Base-by-base conservation (phyloP, 2,797 vertebrate species). In the Gambelia wislizenii region DNA sequence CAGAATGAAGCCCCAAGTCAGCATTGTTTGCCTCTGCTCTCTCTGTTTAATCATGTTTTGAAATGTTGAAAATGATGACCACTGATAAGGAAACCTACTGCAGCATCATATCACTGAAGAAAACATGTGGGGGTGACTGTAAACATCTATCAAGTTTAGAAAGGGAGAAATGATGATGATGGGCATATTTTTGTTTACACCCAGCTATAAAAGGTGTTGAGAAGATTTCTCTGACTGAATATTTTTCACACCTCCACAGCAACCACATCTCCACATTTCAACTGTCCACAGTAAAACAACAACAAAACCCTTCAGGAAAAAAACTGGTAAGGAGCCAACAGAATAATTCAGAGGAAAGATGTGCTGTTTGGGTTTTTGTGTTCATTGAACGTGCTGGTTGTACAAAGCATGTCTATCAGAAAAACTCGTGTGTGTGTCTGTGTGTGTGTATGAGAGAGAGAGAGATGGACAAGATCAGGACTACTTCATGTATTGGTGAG, bases 311-410 rank as follows among this genome's bases (percentile, higher is more conserved):
- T 69, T 92, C 78, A 0, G 0, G 82, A 83, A 87, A 83, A 87
- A 92, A 90, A 91, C 83, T 88, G 91, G 42, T 30, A 85, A 91
- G 80, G 88, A 92, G 80, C 30, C 89, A 95, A 93, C 89, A 92
- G 88, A 93, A 95, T 93, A 93, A 95, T 69, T 22, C 39, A 47
- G 80, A 92, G 88, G 42, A 84, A 93, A 87, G 33, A 87, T 74
- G 69, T 93, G 82, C 61, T 91, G 78, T 84, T 92, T 88, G 90
- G 89, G 83, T 14, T 89, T 91, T 87, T 91, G 74, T 85, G n/a
- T 89, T 90, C 90, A 84, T 83, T 88, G 86, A 90, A 91, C 56
- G 27, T 67, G 88, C 49, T 79, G 52, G 90, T 91, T 92, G 87
- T 84, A 89, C 81, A 22, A 27, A 18, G 78, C 81, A 91, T 64